A percentile compares a stretch with the other conserved stretches of the same genome.
phyloP scores from a whole-genome alignment of 2,113 vertebrate genomes.

The Sminthopsis crassicaudata region DNA sequence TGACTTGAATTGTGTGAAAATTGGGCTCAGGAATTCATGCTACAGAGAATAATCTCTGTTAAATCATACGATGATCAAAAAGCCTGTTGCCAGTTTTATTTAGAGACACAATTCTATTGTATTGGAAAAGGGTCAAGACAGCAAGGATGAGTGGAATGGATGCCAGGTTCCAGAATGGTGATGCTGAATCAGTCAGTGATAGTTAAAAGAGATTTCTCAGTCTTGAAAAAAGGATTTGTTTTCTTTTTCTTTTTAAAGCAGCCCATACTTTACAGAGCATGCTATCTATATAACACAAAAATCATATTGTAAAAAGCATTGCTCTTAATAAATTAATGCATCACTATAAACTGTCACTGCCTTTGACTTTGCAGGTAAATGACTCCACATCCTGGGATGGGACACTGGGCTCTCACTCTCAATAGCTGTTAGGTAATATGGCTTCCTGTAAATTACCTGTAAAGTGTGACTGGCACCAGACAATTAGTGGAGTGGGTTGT shows the following conservation, averaged over 20 bases:
- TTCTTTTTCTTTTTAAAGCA: neutral
- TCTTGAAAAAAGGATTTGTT: neutral
- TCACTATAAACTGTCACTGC: neutral
- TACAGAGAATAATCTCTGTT: neutral
- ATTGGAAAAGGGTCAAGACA: neutral
- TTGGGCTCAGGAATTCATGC: neutral
- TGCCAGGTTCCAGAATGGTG: neutral
- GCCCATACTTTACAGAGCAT: too few species aligned
- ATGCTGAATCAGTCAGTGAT: neutral
- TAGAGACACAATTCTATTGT: neutral
- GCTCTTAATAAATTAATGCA: too few species aligned
- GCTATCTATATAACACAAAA: neutral
- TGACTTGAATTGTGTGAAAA: neutral
- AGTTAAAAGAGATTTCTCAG: neutral
- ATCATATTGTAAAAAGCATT: neutral
- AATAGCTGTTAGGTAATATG: rapidly evolving
- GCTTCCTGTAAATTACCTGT: neutral
- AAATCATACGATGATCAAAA: neutral
- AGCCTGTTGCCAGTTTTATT: neutral
- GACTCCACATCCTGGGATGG: neutral
- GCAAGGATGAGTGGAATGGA: neutral
- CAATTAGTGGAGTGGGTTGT: neutral
- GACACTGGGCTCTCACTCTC: neutral
- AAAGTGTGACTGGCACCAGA: rapidly evolving
- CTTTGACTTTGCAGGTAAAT: neutral